Base-by-base conservation (phyloP, 2,888 invertebrate species). In the Adela reaumurella region DNA sequence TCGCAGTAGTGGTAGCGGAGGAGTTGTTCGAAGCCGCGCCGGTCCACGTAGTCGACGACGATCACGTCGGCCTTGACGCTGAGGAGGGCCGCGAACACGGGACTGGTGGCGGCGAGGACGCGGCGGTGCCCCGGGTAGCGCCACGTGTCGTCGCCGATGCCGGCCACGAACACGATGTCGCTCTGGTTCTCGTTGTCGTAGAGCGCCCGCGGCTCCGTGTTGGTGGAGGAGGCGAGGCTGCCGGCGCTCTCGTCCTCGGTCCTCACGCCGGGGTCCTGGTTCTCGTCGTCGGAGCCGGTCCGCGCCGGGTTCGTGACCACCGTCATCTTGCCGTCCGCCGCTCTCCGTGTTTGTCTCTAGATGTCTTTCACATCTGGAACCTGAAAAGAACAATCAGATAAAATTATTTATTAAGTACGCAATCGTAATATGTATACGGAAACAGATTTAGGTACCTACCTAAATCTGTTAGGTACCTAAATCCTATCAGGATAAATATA, bases 121-220 rank as follows among this genome's bases (percentile, higher is more conserved):
- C 82, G 77, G 5, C 84, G 78, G 58, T 87, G 86, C 10, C 86
- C 86, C n/a, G 86, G 85, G 60, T 87, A 83, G 50, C 86, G 79
- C 83, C 85, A 87, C 17, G 83, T 83, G 58, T 85, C 84, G 18
- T 81, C 82, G 49, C 82, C 82, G 55, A 81, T 72, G 17, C 88
- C 87, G 29, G 84, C 88, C 58, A 86, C 76, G 61, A 86, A 84
- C 41, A 78, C 76, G 52, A 86, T 81, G 63, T 86, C 86, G 55
- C 83, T 81, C 53, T 80, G 80, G 49, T 68, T 72, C 63, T 83
- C 83, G 54, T 74, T 70, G 56, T 82, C 80, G 57, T 79, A 81
- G 29, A 81, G 67, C 8, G 52, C 14, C 46, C 28, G 8, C 18
- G 17, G 16, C 2, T 28, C 10, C 19, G n/a, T n/a, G n/a, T n/a